Evolutionary conservation across 1,140 invertebrate species (phyloP).

Genomic region (Brachionus manjavacas): DNA sequence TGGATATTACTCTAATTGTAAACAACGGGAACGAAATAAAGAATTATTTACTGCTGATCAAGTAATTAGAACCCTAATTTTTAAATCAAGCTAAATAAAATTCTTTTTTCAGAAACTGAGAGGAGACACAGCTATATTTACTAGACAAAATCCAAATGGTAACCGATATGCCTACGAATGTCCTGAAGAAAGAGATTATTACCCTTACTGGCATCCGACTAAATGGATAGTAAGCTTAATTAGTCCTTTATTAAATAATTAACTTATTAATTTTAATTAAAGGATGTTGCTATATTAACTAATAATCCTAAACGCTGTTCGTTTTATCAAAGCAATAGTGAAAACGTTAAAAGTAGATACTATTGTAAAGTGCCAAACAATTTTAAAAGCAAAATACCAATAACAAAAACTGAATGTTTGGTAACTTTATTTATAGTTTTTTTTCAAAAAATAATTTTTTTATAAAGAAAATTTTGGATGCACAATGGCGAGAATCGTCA

Average conservation of each 20-base stretch:
- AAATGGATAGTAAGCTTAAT: constrained; percentile 55
- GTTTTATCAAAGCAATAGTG: constrained; percentile 51
- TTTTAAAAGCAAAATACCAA: constrained; percentile 48
- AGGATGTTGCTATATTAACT: constrained; percentile 56
- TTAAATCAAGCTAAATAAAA: background rate
- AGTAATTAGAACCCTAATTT: background rate
- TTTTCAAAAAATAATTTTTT: background rate
- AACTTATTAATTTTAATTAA: background rate
- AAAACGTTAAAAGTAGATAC: constrained; percentile 51
- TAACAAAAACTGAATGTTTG: constrained; percentile 52
- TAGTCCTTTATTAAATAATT: constrained; percentile 43
- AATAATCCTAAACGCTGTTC: constrained; percentile 50
- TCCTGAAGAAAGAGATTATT: constrained; percentile 57
- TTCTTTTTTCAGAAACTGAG: background rate
- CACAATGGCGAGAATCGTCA: constrained; percentile 50
- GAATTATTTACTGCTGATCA: constrained; percentile 56
- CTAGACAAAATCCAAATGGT: constrained; percentile 54
- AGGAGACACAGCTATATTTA: constrained; percentile 48
- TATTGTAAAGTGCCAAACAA: constrained; percentile 44
- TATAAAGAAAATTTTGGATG: constrained; percentile 45
- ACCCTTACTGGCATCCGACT: constrained; percentile 56
- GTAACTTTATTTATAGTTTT: constrained; percentile 46
- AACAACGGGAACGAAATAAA: constrained; percentile 33
- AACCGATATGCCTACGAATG: constrained; percentile 55
- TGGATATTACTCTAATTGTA: constrained; percentile 55